Evolutionary conservation across 1,140 invertebrate species (phyloP), one percentile per base, ranked within the genome.

Genomic region (Aporrectodea caliginosa): DNA sequence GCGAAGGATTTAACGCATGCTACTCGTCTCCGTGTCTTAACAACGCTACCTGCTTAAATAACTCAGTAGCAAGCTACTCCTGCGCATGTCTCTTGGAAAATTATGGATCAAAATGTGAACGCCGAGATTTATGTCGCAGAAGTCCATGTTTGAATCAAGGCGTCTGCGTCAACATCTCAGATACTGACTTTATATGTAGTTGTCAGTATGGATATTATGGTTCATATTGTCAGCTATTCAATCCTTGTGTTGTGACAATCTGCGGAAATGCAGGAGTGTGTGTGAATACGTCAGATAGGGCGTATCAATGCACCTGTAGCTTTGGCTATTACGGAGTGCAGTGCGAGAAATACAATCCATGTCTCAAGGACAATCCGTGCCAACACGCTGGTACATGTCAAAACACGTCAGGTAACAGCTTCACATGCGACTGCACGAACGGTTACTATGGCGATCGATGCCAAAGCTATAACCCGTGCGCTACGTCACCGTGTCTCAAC

Each of bases 1-100:
- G 73, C 34, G 0, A 74, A 31, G 16, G 31, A 32, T 31, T 31
- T 33, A 34, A 32, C 71, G 12, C 34, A 72, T 81, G 80, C 73
- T 1, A 58, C 43, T 73, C 69, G 0, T 34, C n/a, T 30, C 96
- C 96, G 34, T 98, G 96, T 85, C 95, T 94, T 85, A 98, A 98
- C 84, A 93, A 93, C 30, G 96, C 93, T n/a, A 93, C 92, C 73
- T 98, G 96, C 88, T 33, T 32, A n/a, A 74, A 74, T 58, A 6
- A 58, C 6, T 58, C 43, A 22, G 43, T 6, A 58, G 43, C 43
- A 6, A 22, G 43, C 43, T 58, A 12, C 43, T 58, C 43, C 43
- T 58, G 43, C 43, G 43, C 43, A 58, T 58, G 43, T 22, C 6
- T 22, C 22, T 22, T 58, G 22, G 43, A 58, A 22, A 12, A 58